Evolutionary conservation across 2,113 vertebrate species (phyloP), one percentile per base, ranked within the genome.

Genomic region (Eretmodus cyanostictus): DNA sequence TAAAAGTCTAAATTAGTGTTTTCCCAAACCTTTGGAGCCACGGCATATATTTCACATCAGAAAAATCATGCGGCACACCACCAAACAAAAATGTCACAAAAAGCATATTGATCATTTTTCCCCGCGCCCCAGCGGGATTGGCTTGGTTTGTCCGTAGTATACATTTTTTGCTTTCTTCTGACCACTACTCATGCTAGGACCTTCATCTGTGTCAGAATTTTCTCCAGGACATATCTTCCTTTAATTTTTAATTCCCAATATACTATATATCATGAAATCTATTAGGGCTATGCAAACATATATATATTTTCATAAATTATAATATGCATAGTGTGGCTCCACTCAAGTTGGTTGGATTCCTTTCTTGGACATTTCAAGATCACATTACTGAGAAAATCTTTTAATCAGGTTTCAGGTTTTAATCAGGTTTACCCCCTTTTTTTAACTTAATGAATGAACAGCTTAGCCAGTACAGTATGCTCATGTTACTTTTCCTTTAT

Each of bases 21-120:
- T 63, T n/a, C 2, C 59, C 17, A 63, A 19, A 36, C 59, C 2
- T 63, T 63, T 63, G 59, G 31, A 36, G 31, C 31, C 59, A 63
- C 0, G 0, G 17, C 31, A 7, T 12, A 63, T 63, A 63, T 63
- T 63, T 63, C 59, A 36, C 9, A 63, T 63, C 9, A 36, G 31
- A 63, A 63, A 63, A 36, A 63, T 63, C 59, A 36, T 1, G 17
- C 17, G 6, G 59, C 0, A n/a, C 31, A 63, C 17, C 59, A 36
- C 59, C 59, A 36, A 63, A 63, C 17, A 63, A 63, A 63, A 63
- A 36, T 63, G 17, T 63, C 17, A 63, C 59, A 2, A 63, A 12
- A 63, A 63, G 59, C 17, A 63, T 36, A 63, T 36, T 0, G 31
- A 36, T 36, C 1, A 63, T 12, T n/a, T 36, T n/a, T 0, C 2